These are phyloP conservation scores for Anas platyrhynchos DNA, from an alignment of 2,113 vertebrate species.

Conservation along the genomic window DNA sequence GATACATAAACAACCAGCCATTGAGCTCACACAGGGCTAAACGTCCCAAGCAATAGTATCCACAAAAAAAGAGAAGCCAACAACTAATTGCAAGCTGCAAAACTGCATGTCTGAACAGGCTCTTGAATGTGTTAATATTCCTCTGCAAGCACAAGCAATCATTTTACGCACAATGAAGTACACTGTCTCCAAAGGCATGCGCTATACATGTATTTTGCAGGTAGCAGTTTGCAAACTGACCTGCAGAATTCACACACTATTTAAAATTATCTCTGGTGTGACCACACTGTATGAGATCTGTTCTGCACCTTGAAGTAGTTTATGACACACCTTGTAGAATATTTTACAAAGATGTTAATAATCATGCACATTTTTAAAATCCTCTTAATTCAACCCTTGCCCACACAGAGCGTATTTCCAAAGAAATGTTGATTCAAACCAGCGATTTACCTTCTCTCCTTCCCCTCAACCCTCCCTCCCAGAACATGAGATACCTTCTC, in stretches of 20 bases:
- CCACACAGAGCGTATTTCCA: not conserved
- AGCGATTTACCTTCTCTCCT: not conserved
- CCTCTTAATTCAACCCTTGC: not conserved
- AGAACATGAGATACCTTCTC: not conserved
- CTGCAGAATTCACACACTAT: not conserved
- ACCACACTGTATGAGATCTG: not conserved
- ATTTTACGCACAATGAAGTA: not conserved
- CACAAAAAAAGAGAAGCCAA: not conserved
- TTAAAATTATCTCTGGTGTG: not conserved
- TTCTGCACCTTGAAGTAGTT: not conserved
- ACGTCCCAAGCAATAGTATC: not conserved
- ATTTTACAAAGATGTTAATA: not conserved
- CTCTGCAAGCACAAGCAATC: not conserved
- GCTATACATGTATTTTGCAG: not conserved
- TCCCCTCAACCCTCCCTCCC: not conserved
- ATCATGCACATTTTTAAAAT: not conserved
- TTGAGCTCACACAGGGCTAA: not conserved
- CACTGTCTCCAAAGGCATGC: not conserved
- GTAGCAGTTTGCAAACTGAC: not conserved
- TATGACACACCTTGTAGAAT: not conserved
- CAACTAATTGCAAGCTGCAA: not conserved
- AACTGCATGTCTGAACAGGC: not conserved
- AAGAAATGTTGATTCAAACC: not conserved
- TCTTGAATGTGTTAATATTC: not conserved
- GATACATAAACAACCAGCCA: not conserved